Percentiles rank a stretch among this genome's conserved stretches.
phyloP scores from a whole-genome alignment of 2,113 vertebrate species.

The Hipposideros armiger region DNA sequence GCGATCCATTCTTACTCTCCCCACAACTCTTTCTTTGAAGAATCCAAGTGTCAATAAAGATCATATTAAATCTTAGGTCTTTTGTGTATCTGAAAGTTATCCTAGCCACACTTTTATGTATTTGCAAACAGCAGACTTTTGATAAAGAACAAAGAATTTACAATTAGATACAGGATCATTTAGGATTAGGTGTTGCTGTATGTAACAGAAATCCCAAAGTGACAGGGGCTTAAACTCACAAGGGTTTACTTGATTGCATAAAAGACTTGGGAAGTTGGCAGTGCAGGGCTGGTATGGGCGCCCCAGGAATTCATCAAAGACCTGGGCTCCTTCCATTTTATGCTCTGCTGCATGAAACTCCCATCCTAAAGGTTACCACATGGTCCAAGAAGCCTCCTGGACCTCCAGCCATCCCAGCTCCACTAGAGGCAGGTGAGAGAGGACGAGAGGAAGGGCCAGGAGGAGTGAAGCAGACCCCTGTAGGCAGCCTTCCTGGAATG shows the following conservation, averaged over 20 bases:
- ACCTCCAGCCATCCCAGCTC: background rate
- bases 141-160: slow-evolving; percentile 32
- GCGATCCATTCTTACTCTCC: background rate
- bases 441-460: background rate
- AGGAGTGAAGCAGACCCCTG: background rate
- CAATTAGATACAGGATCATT: background rate
- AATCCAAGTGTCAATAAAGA: slow-evolving; percentile 11
- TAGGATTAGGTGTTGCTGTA: background rate
- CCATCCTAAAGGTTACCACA: background rate
- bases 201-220: background rate
- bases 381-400: background rate
- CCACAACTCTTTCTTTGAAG: background rate
- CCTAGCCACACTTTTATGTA: background rate
- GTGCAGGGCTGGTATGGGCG: background rate
- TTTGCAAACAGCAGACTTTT: slow-evolving; percentile 15
- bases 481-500: background rate
- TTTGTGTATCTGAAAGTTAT: slow-evolving; percentile 41
- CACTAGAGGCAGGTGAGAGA: background rate
- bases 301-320: background rate
- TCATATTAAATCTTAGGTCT: background rate
- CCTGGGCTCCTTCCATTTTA: background rate
- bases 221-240: background rate
- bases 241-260: background rate
- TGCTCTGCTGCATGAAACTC: background rate
- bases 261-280: background rate